A percentile compares a stretch with the other conserved stretches of the same genome.
Conservation (phyloP, 2,113 vertebrate species). For the Empidonax traillii region DNA sequence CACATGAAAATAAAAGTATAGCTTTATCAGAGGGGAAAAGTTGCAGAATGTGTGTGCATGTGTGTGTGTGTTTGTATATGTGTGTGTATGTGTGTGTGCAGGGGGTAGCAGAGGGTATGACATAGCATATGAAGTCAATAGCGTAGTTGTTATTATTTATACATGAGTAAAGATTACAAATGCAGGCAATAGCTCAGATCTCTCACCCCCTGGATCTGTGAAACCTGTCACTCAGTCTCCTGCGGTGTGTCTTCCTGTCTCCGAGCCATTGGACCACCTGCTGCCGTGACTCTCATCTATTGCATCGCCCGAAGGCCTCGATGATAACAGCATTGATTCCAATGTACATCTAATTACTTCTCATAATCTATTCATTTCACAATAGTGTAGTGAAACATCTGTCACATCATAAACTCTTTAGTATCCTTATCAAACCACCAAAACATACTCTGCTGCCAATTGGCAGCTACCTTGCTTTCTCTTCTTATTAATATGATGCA, state of each 20-base stretch:
- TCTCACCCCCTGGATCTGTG: constrained; percentile 86
- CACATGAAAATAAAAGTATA: constrained; percentile 28
- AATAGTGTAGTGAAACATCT: constrained; percentile 97
- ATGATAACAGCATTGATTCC: constrained; percentile 98
- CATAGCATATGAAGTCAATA: constrained; percentile 85
- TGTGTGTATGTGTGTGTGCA: constrained; percentile 4
- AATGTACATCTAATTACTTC: constrained; percentile 99
- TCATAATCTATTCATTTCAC: constrained; percentile 99
- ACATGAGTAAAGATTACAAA: constrained; percentile 89
- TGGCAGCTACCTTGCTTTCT: constrained; percentile 76
- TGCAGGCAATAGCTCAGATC: constrained; percentile 86
- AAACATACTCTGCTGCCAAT: constrained; percentile 82
- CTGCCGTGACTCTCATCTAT: constrained; percentile 88
- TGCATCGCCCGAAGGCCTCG: constrained; percentile 90
- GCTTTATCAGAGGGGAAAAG: constrained; percentile 19
- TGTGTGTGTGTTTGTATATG: constrained; percentile 26
- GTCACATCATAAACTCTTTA: constrained; percentile 92
- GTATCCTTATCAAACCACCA: constrained; percentile 87
- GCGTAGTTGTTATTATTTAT: constrained; percentile 88
- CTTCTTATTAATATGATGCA: constrained; percentile 79
- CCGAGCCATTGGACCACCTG: constrained; percentile 87
- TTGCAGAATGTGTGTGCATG: neutral
- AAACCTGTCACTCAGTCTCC: constrained; percentile 90
- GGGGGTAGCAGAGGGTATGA: constrained; percentile 77
- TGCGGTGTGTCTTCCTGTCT: constrained; percentile 87